Percentiles rank a stretch among this genome's conserved stretches.
These are phyloP conservation scores for Nesoenas mayeri DNA, from an alignment of 2,113 vertebrate genomes.

Conservation along the genomic window DNA sequence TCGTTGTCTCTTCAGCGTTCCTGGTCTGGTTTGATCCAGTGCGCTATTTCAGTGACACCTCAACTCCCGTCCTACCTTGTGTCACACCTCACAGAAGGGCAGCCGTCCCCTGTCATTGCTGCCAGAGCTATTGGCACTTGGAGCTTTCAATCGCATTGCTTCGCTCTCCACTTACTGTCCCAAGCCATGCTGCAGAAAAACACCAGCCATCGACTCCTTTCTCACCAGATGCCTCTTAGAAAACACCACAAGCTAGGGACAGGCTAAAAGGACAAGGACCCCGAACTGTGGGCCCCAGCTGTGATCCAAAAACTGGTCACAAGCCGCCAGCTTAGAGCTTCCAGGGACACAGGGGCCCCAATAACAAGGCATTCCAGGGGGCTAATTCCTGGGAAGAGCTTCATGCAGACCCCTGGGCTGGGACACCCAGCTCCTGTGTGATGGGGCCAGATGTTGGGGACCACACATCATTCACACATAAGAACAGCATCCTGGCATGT, in stretches of 20 bases:
- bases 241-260: rapidly evolving
- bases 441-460: background rate
- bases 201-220: rapidly evolving
- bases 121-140: background rate
- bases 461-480: rapidly evolving
- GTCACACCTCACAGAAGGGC: background rate
- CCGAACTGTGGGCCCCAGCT: too few species aligned
- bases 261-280: background rate
- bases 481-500: background rate
- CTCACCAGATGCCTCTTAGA: rapidly evolving
- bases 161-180: rapidly evolving
- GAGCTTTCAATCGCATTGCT: background rate
- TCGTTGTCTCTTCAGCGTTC: background rate
- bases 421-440: rapidly evolving
- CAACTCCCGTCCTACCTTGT: background rate
- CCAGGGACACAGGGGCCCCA: background rate
- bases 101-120: background rate
- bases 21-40: too few species aligned
- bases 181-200: background rate
- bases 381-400: background rate
- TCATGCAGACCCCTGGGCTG: background rate
- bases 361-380: rapidly evolving
- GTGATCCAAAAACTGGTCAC: rapidly evolving
- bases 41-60: background rate
- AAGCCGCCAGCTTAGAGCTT: background rate